A percentile compares a stretch with the other conserved stretches of the same genome.
These are phyloP conservation scores for Trichonephila clavata DNA, from an alignment of 1,140 invertebrate species.

Conservation along the genomic window DNA sequence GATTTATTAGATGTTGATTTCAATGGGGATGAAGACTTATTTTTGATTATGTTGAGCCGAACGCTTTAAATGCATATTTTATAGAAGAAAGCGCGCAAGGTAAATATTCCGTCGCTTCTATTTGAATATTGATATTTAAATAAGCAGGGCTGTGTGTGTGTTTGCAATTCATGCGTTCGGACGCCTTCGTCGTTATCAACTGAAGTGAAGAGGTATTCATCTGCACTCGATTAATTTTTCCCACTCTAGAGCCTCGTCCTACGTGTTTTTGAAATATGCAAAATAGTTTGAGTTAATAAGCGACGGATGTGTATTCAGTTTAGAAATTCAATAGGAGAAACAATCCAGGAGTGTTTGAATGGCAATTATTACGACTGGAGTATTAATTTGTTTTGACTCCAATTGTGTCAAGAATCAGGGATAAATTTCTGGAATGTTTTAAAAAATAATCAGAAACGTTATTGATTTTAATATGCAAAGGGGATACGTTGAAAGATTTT, in stretches of 20 bases:
- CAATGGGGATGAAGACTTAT: slow-evolving; percentile 31
- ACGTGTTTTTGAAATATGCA: slow-evolving; percentile 35
- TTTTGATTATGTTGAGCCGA: slow-evolving; percentile 18
- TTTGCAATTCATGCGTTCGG: slow-evolving; percentile 16
- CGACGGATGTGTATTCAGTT: not conserved
- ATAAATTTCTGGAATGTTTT: slow-evolving; percentile 5
- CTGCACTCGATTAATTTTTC: not conserved
- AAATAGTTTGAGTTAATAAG: slow-evolving; percentile 22
- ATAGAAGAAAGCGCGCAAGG: not conserved
- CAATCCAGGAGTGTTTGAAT: not conserved
- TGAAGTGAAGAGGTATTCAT: slow-evolving; percentile 33
- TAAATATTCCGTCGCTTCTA: slow-evolving; percentile 43
- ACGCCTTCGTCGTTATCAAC: not conserved
- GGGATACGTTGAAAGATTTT: not conserved
- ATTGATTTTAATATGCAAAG: not conserved
- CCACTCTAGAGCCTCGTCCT: not conserved
- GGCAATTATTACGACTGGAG: slow-evolving; percentile 6
- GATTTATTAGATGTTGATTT: slow-evolving; percentile 55
- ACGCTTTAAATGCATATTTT: slow-evolving; percentile 53
- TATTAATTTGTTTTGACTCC: slow-evolving; percentile 22
- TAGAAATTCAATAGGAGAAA: not conserved
- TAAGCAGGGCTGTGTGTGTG: not conserved
- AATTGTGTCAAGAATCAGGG: not conserved
- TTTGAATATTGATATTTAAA: slow-evolving; percentile 56
- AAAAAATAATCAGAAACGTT: not conserved